Evolutionary conservation across 2,888 invertebrate species (phyloP).

Genomic region (Epinotia brunnichana): DNA sequence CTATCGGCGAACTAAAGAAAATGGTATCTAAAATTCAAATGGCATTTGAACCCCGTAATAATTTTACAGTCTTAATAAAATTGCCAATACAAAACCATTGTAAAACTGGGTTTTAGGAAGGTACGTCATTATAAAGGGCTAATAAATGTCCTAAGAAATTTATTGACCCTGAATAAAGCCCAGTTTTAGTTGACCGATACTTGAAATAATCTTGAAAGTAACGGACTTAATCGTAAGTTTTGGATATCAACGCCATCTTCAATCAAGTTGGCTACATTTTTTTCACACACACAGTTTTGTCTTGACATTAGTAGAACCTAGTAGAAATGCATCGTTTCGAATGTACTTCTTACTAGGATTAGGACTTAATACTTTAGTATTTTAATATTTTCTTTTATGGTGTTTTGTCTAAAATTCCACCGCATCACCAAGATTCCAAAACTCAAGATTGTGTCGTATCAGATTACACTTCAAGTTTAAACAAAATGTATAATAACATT

Average conservation of each 20-base stretch:
- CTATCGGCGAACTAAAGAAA: not conserved
- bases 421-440: not conserved
- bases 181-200: not conserved
- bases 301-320: not conserved
- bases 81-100: not conserved
- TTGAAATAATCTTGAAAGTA: not conserved
- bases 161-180: not conserved
- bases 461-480: not conserved
- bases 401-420: not conserved
- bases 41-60: not conserved
- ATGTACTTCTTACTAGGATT: too few species aligned
- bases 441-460: not conserved
- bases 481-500: not conserved
- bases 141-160: not conserved
- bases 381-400: not conserved
- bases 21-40: constrained; percentile 5
- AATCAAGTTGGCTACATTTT: too few species aligned
- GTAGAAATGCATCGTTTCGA: not conserved
- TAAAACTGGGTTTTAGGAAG: not conserved
- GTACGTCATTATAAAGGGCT: not conserved
- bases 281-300: not conserved
- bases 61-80: not conserved
- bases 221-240: not conserved
- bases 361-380: too few species aligned
- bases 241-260: constrained; percentile 24